phyloP scores from a whole-genome alignment of 2,888 invertebrate species.

The Zaprionus obscuricornis region DNA sequence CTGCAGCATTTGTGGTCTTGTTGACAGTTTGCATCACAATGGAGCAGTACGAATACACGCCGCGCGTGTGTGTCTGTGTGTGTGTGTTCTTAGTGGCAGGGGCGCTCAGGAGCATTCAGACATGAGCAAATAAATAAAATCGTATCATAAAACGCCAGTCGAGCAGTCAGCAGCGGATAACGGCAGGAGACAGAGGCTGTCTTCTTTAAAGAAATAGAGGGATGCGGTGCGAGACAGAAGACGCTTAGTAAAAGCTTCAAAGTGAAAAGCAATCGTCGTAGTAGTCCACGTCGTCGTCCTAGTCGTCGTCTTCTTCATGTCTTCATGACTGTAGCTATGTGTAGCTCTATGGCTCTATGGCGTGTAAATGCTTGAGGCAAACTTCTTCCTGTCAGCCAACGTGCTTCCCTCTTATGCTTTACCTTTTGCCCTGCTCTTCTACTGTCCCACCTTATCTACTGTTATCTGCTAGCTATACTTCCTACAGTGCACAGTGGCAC shows the following conservation, averaged over 20 bases:
- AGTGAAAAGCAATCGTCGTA: slow-evolving; percentile 71
- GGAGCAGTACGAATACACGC: slow-evolving; percentile 52
- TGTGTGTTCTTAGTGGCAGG: slow-evolving; percentile 9
- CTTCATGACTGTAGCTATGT: slow-evolving; percentile 64
- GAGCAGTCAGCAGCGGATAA: slow-evolving; percentile 25
- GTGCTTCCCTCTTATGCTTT: not conserved
- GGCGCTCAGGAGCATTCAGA: slow-evolving; percentile 36
- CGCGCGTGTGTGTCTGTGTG: not conserved
- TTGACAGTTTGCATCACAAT: slow-evolving; percentile 77
- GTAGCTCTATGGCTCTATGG: slow-evolving; percentile 66
- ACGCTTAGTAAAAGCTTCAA: slow-evolving; percentile 41
- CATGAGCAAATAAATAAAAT: slow-evolving; percentile 74
- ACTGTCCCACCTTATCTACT: not conserved
- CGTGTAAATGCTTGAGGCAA: slow-evolving; percentile 76
- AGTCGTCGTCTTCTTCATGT: slow-evolving; percentile 59
- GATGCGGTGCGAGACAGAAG: not conserved
- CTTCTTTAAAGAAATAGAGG: not conserved
- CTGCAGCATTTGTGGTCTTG: slow-evolving; percentile 67
- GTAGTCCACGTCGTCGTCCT: slow-evolving; percentile 5
- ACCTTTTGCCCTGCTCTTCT: not conserved
- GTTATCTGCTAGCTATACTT: not conserved
- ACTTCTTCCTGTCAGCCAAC: slow-evolving; percentile 48
- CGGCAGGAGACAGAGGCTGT: slow-evolving; percentile 10
- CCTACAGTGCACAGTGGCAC: slow-evolving; percentile 13
- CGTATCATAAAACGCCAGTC: slow-evolving; percentile 70